A percentile compares a stretch with the other conserved stretches of the same genome.
phyloP scores from a whole-genome alignment of 2,113 vertebrate species.

The Odontophorus gujanensis region DNA sequence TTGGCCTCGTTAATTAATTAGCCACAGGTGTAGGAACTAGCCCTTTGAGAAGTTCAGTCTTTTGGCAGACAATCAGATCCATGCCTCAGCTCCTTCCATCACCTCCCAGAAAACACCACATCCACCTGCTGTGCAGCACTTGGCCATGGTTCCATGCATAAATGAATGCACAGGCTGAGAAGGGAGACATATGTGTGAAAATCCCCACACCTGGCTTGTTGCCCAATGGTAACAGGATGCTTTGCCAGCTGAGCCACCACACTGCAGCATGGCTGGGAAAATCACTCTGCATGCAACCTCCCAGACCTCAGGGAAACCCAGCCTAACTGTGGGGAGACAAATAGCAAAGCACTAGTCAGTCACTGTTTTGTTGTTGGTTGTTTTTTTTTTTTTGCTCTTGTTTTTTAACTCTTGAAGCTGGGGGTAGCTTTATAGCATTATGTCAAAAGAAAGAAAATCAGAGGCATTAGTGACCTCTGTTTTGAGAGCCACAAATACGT shows the following conservation, averaged over 20 bases:
- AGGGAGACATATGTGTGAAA: neutral
- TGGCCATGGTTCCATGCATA: neutral
- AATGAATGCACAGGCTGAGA: neutral
- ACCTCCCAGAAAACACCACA: rapidly evolving
- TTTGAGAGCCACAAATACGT: neutral
- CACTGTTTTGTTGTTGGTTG: neutral
- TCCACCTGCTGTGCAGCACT: neutral
- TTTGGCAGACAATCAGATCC: neutral
- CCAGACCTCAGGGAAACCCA: neutral
- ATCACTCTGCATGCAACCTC: rapidly evolving
- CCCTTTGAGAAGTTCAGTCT: neutral
- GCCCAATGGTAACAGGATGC: neutral
- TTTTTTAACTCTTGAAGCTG: neutral
- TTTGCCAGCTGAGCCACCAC: neutral
- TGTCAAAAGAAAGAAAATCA: neutral
- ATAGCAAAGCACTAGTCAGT: neutral
- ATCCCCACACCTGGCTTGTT: neutral
- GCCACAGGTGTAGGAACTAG: neutral
- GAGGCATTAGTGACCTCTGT: neutral
- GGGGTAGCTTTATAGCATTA: neutral
- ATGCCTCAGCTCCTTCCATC: neutral
- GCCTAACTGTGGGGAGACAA: neutral
- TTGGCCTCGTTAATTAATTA: neutral
- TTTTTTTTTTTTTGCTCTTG: neutral
- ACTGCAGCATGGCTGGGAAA: neutral